phyloP scores from a whole-genome alignment of 1,140 invertebrate genomes.

The Apis mellifera region DNA sequence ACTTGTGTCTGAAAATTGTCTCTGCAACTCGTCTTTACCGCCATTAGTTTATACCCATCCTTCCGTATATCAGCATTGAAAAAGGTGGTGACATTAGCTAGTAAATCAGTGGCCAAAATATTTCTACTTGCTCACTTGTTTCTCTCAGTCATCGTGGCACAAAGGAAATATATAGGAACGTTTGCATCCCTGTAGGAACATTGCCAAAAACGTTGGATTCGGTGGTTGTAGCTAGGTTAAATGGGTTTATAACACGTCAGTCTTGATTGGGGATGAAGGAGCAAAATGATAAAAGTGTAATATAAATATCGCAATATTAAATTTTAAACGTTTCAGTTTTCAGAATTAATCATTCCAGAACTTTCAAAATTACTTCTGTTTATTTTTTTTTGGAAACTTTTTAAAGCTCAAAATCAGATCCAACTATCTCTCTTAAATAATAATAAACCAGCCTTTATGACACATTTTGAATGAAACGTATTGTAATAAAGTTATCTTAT shows the following conservation, averaged over 20 bases:
- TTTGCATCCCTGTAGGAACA: background rate
- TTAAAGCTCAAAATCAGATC: no score
- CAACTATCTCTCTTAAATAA: no score
- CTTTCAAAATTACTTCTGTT: background rate
- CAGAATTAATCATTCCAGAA: background rate
- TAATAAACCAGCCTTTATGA: no score
- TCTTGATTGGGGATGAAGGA: background rate
- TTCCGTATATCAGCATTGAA: background rate
- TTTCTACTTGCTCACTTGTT: background rate
- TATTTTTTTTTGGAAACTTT: background rate
- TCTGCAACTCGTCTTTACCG: background rate
- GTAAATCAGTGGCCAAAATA: conserved; percentile 7
- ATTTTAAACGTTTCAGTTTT: background rate
- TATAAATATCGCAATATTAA: no score
- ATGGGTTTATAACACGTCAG: conserved; percentile 18
- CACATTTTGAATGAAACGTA: no score
- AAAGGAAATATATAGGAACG: conserved; percentile 16
- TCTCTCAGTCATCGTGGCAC: background rate
- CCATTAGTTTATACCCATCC: background rate
- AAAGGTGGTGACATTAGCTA: background rate
- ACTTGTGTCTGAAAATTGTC: background rate
- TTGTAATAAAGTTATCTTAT: no score
- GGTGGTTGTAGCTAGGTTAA: conserved; percentile 6
- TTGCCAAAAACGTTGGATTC: conserved; percentile 22
- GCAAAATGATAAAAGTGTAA: no score